Conservation (phyloP, 2,797 vertebrate genomes). For the Buceros bicornis region DNA sequence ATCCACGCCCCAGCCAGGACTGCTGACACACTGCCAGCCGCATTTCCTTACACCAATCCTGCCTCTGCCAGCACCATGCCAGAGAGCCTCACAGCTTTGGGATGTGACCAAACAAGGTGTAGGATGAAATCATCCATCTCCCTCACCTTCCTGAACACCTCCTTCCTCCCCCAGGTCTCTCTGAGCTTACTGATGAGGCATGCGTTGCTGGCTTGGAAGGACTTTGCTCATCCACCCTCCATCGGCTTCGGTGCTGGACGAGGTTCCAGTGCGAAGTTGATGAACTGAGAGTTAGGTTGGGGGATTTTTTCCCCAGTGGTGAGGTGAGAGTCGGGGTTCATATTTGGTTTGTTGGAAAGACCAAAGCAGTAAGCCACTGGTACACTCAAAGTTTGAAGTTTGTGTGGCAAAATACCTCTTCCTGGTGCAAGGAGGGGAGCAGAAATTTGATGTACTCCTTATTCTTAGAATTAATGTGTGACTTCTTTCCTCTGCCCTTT, state of each 20-base stretch:
- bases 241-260: not conserved
- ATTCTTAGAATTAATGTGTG: not conserved
- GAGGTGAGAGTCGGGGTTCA: not conserved
- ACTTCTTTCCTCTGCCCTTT: not conserved
- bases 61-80: not conserved
- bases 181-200: not conserved
- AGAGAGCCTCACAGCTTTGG: not conserved
- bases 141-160: not conserved
- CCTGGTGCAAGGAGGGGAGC: not conserved
- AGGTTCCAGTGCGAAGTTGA: not conserved
- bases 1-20: fast-evolving
- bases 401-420: not conserved
- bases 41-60: not conserved
- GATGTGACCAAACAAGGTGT: not conserved
- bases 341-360: not conserved
- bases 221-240: not conserved
- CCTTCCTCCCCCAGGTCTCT: not conserved
- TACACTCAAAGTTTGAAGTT: not conserved
- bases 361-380: not conserved
- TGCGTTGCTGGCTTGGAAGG: not conserved
- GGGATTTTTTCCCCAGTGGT: not conserved
- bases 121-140: not conserved
- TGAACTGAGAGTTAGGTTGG: not conserved
- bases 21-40: not conserved
- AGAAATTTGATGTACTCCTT: not conserved